phyloP scores from a whole-genome alignment of 2,113 vertebrate genomes.

The Pluvianellus socialis region DNA sequence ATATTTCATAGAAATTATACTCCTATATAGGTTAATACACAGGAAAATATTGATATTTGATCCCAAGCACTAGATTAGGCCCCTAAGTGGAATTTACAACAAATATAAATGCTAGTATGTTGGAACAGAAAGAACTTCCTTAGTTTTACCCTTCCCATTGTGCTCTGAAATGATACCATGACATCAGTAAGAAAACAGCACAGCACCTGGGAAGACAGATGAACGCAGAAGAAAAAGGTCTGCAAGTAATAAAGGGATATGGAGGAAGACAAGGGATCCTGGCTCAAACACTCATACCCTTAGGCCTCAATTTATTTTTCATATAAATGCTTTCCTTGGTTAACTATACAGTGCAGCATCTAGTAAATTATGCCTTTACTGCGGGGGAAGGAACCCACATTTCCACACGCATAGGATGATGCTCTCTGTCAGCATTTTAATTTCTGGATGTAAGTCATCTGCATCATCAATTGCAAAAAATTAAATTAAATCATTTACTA shows the following conservation, averaged over 20 bases:
- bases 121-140: not conserved
- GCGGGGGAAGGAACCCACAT: not conserved
- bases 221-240: not conserved
- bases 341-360: not conserved
- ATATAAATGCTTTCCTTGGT: not conserved
- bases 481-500: not conserved
- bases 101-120: not conserved
- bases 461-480: not conserved
- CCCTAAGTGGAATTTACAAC: not conserved
- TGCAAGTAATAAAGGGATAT: not conserved
- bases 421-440: not conserved
- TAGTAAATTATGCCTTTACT: not conserved
- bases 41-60: not conserved
- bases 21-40: not conserved
- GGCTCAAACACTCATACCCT: not conserved
- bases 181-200: not conserved
- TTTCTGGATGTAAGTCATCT: not conserved
- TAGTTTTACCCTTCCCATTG: not conserved
- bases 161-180: not conserved
- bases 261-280: not conserved
- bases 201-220: not conserved
- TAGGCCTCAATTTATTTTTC: not conserved
- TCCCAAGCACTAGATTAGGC: not conserved
- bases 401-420: not conserved
- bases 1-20: not conserved